Percentiles rank a stretch among this genome's conserved stretches.
Conservation (phyloP, 2,888 invertebrate genomes). For the Meloe dianella region DNA sequence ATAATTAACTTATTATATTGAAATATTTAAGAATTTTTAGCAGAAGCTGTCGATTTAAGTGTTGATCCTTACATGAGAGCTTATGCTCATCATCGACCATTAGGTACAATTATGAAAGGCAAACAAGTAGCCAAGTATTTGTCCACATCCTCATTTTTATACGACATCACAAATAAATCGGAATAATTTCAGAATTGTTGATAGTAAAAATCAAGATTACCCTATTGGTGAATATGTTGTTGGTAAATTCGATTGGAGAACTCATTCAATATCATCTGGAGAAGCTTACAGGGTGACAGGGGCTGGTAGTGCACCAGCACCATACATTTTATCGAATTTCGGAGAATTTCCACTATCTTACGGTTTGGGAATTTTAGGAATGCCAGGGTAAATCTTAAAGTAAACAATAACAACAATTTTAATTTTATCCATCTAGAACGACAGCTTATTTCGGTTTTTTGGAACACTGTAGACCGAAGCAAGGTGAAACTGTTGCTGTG, state of each 20-base stretch:
- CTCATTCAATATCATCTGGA: conserved; percentile 63
- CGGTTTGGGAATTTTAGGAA: conserved; percentile 71
- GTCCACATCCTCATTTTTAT: neutral
- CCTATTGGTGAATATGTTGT: conserved; percentile 69
- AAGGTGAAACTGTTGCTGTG: conserved; percentile 74
- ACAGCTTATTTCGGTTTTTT: conserved; percentile 78
- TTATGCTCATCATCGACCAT: conserved; percentile 62
- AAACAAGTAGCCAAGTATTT: conserved; percentile 73
- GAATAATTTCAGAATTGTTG: conserved; percentile 65
- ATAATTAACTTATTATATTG: neutral
- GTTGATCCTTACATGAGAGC: conserved; percentile 78
- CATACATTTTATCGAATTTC: conserved; percentile 56
- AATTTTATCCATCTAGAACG: conserved; percentile 62
- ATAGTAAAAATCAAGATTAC: conserved; percentile 68
- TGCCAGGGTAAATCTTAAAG: conserved; percentile 80
- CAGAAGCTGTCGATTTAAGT: conserved; percentile 72
- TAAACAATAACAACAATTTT: too few species aligned
- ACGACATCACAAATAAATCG: neutral
- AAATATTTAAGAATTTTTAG: conserved; percentile 65
- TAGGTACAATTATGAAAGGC: conserved; percentile 72
- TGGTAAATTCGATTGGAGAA: conserved; percentile 72
- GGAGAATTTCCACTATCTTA: conserved; percentile 67
- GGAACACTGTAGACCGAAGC: conserved; percentile 72
- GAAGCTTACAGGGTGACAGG: conserved; percentile 21
- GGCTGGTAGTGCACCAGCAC: conserved; percentile 21